Percentiles rank a stretch among this genome's conserved stretches.
Conservation (phyloP, 2,888 invertebrate species). For the Theretra japonica region DNA sequence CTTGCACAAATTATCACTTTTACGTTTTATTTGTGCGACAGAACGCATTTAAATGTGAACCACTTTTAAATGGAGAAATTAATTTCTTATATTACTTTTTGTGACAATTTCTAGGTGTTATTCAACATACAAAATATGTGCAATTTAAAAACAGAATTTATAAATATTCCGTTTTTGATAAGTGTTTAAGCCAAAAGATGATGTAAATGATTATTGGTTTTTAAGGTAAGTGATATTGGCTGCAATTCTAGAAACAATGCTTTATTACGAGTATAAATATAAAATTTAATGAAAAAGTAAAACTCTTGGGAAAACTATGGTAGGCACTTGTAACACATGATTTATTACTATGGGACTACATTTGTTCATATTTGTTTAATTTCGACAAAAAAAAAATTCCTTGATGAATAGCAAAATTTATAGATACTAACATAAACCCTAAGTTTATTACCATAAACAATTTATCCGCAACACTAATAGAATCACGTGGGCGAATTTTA, state of each 20-base stretch:
- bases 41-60: constrained; percentile 19
- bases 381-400: too few relatives aligned
- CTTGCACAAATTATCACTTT: constrained; percentile 44
- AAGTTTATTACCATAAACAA: not conserved
- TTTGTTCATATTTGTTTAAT: too few relatives aligned
- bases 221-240: too few relatives aligned
- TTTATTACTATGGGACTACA: too few relatives aligned
- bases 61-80: not conserved
- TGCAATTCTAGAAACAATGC: too few relatives aligned
- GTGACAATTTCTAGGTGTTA: not conserved
- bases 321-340: too few relatives aligned
- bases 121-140: not conserved
- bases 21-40: constrained; percentile 15
- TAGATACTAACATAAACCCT: too few relatives aligned
- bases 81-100: not conserved
- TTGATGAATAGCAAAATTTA: too few relatives aligned
- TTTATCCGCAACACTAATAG: not conserved
- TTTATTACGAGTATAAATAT: too few relatives aligned
- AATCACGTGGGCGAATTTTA: constrained; percentile 17
- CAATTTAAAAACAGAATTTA: not conserved
- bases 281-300: too few relatives aligned
- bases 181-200: not conserved
- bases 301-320: too few relatives aligned
- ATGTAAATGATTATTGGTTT: too few relatives aligned
- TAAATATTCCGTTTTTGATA: not conserved